Base-by-base conservation (phyloP, 2,113 vertebrate genomes). In the Clarias magur region DNA sequence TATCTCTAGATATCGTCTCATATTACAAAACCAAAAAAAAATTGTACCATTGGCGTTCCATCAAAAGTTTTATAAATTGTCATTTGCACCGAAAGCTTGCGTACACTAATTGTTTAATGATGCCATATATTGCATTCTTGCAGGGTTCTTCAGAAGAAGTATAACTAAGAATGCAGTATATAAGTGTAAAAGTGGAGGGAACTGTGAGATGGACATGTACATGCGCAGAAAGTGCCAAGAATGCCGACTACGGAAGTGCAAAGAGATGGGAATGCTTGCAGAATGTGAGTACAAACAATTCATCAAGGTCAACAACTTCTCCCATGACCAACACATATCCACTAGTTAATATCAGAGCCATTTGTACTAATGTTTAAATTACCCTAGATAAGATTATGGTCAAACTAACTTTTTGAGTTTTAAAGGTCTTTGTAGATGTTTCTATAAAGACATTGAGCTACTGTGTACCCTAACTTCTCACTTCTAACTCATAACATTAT, bases 141-240 rank as follows among this genome's bases (percentile, higher is more conserved):
- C 90, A 99, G 98, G 98, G 75, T 99, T 99, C 94, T 99, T 99
- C 95, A 95, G 98, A 91, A 96, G 98, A 90, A 99, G 98, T 90
- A 98, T 99, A 85, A 99, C 98, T n/a, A 99, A 99, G 94, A 99
- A 99, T 0, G 98, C 98, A 0, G 96, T 97, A 80, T 99, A 99
- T 94, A 99, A 98, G 90, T 99, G 98, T 92, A 99, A 99, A 93
- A 99, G 95, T 0, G 98, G 97, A 25, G 97, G 98, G 81, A 97
- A 96, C 94, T 99, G 98, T 4, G 98, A 99, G 94, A 99, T 99
- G 98, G 98, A 99, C 91, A 99, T 99, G 98, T 99, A 99, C 90
- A 99, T 99, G 98, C 95, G 98, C 67, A 96, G 98, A 80, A 99
- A 99, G 89, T 99, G 98, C 89, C 98, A 99, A 87, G 97, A 99